These are phyloP conservation scores for Oreonectes daqikongensis DNA, from an alignment of 2,797 vertebrate species.

Conservation along the genomic window DNA sequence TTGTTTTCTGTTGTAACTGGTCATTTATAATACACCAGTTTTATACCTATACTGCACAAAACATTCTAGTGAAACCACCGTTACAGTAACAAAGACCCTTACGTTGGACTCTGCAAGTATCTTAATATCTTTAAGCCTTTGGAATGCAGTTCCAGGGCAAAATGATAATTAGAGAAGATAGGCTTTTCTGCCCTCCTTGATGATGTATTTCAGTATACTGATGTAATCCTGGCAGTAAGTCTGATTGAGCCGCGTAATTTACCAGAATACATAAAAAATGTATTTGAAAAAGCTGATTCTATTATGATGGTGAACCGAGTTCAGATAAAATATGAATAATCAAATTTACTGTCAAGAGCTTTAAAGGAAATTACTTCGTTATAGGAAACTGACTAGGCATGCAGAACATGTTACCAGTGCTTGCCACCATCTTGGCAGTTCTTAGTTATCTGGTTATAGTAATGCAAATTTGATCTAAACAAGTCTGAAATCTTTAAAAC, in stretches of 20 bases:
- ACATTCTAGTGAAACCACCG: no score
- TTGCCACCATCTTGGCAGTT: not conserved
- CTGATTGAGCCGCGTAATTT: not conserved
- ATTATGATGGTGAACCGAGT: constrained; percentile 14
- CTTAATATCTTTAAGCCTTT: not conserved
- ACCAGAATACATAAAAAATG: not conserved
- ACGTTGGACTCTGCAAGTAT: not conserved
- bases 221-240: not conserved
- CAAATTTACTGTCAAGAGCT: constrained; percentile 18
- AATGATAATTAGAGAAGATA: not conserved
- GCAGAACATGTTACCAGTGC: constrained; percentile 3
- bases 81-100: no score
- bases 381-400: not conserved
- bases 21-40: no score
- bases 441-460: not conserved
- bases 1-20: no score
- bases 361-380: constrained; percentile 12
- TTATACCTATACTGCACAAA: not conserved
- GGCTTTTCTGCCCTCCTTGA: constrained; percentile 1
- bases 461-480: not conserved
- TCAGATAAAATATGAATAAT: constrained; percentile 10
- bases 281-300: constrained; percentile 22
- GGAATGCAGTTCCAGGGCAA: not conserved
- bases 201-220: constrained; percentile 1
- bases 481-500: not conserved